phyloP scores from a whole-genome alignment of 2,113 vertebrate genomes.

The Amblyornis subalaris region DNA sequence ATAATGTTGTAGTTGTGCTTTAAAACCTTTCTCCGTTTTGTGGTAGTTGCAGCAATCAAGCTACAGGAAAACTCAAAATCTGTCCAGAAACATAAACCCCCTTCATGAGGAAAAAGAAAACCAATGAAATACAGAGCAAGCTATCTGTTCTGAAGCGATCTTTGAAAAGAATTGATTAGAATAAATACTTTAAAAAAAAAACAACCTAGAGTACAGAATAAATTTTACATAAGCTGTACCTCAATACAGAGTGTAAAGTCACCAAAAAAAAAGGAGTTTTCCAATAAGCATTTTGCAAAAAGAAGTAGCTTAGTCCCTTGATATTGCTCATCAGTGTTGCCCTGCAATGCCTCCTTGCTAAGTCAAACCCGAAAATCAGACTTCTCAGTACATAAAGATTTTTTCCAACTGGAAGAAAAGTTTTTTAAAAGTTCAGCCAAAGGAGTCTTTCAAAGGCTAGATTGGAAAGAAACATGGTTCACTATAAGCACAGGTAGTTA shows the following conservation, averaged over 20 bases:
- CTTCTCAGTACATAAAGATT: background rate
- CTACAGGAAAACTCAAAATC: background rate
- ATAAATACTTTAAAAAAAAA: background rate
- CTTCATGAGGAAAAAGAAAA: background rate
- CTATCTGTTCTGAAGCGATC: background rate
- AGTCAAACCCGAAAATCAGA: background rate
- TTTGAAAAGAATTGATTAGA: background rate
- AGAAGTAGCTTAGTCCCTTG: background rate
- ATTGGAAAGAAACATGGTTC: background rate
- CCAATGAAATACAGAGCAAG: background rate
- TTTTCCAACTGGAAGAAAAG: background rate
- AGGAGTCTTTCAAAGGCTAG: background rate
- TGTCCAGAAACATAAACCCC: background rate
- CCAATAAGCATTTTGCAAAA: background rate
- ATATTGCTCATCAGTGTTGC: background rate
- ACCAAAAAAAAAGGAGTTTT: background rate
- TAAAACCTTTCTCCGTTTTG: background rate
- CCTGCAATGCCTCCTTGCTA: background rate
- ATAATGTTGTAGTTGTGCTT: background rate
- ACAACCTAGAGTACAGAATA: rapidly evolving
- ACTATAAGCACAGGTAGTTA: background rate
- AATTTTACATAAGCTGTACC: background rate
- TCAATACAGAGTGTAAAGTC: background rate
- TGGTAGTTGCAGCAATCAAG: background rate
- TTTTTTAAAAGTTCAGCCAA: background rate